A percentile compares a stretch with the other conserved stretches of the same genome.
phyloP scores from a whole-genome alignment of 2,113 vertebrate species.

The Microcebus murinus region DNA sequence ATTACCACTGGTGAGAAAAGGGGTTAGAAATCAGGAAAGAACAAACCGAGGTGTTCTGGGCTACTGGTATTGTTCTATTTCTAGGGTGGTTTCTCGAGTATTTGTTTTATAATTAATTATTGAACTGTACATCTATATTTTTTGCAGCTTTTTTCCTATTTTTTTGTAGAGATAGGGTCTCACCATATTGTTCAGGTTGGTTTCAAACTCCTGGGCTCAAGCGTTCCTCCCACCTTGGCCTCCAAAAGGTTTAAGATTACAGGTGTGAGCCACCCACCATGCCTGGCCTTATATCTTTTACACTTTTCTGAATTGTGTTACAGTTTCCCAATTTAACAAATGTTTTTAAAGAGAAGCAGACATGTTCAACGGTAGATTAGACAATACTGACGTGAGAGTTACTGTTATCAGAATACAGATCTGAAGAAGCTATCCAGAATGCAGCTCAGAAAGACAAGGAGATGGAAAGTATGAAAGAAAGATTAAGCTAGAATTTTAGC shows the following conservation, averaged over 20 bases:
- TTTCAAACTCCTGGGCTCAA: no score
- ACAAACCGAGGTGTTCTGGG: not conserved
- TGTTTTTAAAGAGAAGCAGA: not conserved
- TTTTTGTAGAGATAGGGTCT: no score
- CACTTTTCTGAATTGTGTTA: not conserved
- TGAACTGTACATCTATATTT: not conserved
- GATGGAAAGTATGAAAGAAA: not conserved
- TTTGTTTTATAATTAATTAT: constrained; percentile 24
- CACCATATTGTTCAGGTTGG: no score
- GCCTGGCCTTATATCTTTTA: not conserved
- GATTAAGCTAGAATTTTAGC: not conserved
- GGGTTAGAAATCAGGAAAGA: not conserved
- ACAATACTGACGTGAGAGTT: not conserved
- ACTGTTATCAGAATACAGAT: not conserved
- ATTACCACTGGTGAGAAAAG: not conserved
- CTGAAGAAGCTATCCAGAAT: not conserved
- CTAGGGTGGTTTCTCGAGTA: not conserved
- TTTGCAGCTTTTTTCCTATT: no score
- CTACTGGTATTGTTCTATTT: not conserved
- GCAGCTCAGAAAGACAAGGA: constrained; percentile 17
- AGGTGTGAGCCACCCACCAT: no score
- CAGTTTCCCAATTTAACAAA: not conserved
- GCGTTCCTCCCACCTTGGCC: no score
- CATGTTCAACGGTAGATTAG: not conserved
- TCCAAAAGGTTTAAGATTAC: no score